Evolutionary conservation across 2,888 invertebrate genomes (phyloP).

Genomic region (Metopia argyrocephala): DNA sequence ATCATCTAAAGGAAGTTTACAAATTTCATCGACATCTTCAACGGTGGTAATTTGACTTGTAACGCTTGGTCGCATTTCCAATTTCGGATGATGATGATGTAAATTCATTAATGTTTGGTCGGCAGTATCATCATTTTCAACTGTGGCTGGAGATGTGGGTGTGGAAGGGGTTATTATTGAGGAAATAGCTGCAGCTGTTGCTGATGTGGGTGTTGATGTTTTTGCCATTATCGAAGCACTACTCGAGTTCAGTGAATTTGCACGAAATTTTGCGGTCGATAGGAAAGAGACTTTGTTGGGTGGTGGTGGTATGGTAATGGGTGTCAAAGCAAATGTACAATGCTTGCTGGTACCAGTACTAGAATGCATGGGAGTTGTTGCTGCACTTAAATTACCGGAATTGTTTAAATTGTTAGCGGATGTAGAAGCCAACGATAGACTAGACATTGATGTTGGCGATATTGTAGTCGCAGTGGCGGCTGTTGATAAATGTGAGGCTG

Average conservation of each 20-base stretch:
- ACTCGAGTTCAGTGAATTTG: conserved; percentile 41
- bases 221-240: conserved; percentile 12
- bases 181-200: conserved; percentile 69
- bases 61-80: conserved; percentile 71
- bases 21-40: conserved; percentile 70
- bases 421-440: conserved; percentile 70
- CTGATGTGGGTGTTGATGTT: conserved; percentile 24
- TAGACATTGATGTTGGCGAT: conserved; percentile 69
- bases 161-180: conserved; percentile 63
- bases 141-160: conserved; percentile 6
- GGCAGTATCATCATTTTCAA: conserved; percentile 11
- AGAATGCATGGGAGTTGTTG: conserved; percentile 67
- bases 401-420: conserved; percentile 64
- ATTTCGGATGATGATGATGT: conserved; percentile 66
- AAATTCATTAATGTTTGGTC: conserved; percentile 37
- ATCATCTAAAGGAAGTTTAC: conserved; percentile 51
- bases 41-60: conserved; percentile 73
- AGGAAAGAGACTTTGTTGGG: conserved; percentile 64
- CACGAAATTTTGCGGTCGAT: conserved; percentile 65
- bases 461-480: conserved; percentile 60
- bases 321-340: conserved; percentile 74
- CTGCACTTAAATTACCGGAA: conserved; percentile 67
- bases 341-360: conserved; percentile 71
- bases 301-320: conserved; percentile 72
- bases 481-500: conserved; percentile 41